phyloP scores from a whole-genome alignment of 2,888 invertebrate genomes.

The Eupithecia exiguata region DNA sequence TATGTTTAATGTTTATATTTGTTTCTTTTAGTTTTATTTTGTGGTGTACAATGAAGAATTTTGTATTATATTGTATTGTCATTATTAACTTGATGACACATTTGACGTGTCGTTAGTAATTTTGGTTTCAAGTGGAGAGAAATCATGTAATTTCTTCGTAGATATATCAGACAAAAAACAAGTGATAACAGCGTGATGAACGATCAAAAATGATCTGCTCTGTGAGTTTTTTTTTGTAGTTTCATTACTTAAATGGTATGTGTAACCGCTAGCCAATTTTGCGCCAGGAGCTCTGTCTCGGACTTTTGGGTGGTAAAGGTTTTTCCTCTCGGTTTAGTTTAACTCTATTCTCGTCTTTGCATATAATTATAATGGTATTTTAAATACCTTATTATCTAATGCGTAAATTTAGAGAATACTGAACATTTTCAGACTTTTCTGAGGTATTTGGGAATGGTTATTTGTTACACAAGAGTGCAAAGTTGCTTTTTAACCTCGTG shows the following conservation, averaged over 20 bases:
- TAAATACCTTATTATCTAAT: neutral
- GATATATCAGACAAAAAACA: neutral
- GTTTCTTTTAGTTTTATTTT: no score
- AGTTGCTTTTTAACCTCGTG: no score
- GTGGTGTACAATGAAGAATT: no score
- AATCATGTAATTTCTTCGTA: neutral
- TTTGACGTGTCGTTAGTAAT: no score
- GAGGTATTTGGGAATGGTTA: neutral
- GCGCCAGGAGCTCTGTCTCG: constrained; percentile 26
- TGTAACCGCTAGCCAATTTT: constrained; percentile 39
- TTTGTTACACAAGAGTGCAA: neutral
- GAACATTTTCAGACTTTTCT: neutral
- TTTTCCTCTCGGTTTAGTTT: neutral
- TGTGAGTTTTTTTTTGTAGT: neutral
- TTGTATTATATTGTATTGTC: no score
- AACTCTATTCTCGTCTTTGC: constrained; percentile 2
- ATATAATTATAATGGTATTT: constrained; percentile 6
- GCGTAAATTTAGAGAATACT: neutral
- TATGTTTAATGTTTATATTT: no score
- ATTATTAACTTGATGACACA: no score
- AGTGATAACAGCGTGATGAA: neutral
- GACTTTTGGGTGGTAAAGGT: constrained; percentile 1
- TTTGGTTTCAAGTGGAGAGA: no score
- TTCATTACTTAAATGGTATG: neutral
- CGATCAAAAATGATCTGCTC: no score